Evolutionary conservation across 2,888 invertebrate genomes (phyloP).

Genomic region (Cheilosia variabilis): DNA sequence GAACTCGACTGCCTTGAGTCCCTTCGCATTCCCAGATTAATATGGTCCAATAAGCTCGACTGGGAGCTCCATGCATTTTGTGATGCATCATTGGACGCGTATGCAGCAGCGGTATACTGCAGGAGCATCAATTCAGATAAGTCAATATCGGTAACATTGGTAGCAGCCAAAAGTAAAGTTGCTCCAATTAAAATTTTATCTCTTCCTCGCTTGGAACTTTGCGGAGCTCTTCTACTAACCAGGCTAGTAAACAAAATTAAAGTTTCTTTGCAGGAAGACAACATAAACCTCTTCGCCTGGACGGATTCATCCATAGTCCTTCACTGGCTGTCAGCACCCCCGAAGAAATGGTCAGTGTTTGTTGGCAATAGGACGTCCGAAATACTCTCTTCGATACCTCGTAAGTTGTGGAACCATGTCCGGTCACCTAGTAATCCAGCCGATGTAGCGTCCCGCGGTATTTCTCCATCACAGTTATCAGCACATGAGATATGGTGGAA

Average conservation of each 20-base stretch:
- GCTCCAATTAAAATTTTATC: no score
- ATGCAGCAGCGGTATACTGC: conserved; percentile 31
- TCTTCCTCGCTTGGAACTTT: no score
- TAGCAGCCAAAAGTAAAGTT: conserved; percentile 41
- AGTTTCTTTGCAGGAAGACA: conserved; percentile 8
- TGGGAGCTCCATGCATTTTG: no score
- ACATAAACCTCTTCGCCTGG: background rate
- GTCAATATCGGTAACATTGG: conserved; percentile 16
- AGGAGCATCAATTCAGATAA: conserved; percentile 1
- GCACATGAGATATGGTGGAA: conserved; percentile 1
- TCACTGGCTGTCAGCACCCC: conserved; percentile 22
- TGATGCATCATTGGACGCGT: conserved; percentile 31
- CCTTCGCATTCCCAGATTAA: conserved; percentile 6
- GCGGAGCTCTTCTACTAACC: no score
- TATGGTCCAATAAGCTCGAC: conserved; percentile 17
- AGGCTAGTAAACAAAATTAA: background rate
- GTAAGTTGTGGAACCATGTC: background rate
- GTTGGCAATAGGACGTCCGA: conserved; percentile 23
- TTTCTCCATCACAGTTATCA: conserved; percentile 12
- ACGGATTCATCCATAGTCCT: conserved; percentile 9
- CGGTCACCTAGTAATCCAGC: conserved; percentile 9
- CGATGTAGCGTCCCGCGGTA: conserved; percentile 3
- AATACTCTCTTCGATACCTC: conserved; percentile 11
- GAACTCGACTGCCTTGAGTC: background rate
- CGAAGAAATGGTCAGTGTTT: conserved; percentile 17